Evolutionary conservation across 92 coral and sea anemone species (phyloP).

Genomic region (Parazoanthus darwini): DNA sequence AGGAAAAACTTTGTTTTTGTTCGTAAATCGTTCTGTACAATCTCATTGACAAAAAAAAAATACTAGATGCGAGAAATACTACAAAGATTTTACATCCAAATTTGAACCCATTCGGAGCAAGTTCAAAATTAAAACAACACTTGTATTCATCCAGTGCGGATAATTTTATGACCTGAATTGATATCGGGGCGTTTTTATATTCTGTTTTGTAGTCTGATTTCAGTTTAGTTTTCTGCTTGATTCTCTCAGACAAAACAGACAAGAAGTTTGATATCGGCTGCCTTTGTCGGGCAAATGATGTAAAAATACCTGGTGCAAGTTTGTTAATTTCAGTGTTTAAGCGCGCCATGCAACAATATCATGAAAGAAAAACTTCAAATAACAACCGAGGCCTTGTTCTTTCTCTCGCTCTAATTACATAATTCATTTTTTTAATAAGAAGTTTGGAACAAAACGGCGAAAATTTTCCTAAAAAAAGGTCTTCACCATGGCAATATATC

Average conservation of each 20-base stretch:
- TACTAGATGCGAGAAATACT: background rate
- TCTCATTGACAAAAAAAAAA: background rate
- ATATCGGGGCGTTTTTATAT: background rate
- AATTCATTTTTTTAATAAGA: constrained; percentile 18
- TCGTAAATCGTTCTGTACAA: background rate
- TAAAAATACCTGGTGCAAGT: background rate
- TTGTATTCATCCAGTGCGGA: background rate
- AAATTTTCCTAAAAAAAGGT: background rate
- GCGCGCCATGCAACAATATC: background rate
- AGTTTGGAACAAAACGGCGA: background rate
- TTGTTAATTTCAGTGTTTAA: background rate
- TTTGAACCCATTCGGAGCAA: background rate
- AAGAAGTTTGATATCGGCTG: constrained; percentile 1
- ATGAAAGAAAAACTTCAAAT: constrained; percentile 3
- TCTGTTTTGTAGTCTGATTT: background rate
- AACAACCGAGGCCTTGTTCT: constrained; percentile 27
- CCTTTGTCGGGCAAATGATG: constrained; percentile 11
- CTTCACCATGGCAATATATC: constrained; percentile 25
- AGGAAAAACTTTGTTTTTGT: background rate
- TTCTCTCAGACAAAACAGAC: background rate
- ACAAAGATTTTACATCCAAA: background rate
- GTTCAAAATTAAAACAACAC: background rate
- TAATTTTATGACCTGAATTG: background rate
- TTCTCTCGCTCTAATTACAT: constrained; percentile 20
- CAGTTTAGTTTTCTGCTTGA: background rate